Percentiles rank a stretch among this genome's conserved stretches.
Conservation (phyloP, 1,140 invertebrate species). For the Heliconius hewitsoni region DNA sequence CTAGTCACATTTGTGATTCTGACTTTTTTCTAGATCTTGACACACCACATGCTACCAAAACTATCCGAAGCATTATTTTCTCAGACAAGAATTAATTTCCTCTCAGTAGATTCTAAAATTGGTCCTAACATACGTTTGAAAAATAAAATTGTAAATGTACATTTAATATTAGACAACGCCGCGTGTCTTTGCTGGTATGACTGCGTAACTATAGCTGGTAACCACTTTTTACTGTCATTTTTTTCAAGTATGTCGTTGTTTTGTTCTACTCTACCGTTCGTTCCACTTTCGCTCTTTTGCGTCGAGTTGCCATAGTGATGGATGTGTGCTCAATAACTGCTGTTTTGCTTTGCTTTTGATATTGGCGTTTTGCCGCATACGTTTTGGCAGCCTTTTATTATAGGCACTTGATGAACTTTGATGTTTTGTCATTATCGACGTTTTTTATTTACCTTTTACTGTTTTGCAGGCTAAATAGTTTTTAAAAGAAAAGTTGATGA, state of each 20-base stretch:
- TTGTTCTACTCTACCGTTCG: conserved; percentile 36
- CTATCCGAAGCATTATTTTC: too few species aligned
- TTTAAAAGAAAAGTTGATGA: background rate
- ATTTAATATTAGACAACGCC: background rate
- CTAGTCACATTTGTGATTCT: too few species aligned
- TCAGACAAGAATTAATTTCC: too few species aligned
- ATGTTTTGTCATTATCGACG: background rate
- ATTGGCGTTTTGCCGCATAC: conserved; percentile 7
- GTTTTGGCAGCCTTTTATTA: background rate
- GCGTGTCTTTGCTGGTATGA: background rate
- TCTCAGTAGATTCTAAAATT: too few species aligned
- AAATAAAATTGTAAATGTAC: too few species aligned
- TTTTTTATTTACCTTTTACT: background rate
- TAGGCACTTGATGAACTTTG: background rate
- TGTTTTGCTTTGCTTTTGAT: conserved; percentile 25
- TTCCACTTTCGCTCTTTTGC: conserved; percentile 62
- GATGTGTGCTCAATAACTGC: conserved; percentile 56
- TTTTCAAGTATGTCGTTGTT: conserved; percentile 19
- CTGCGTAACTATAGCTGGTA: background rate
- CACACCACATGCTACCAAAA: too few species aligned
- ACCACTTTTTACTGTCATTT: conserved; percentile 4
- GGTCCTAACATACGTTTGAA: too few species aligned
- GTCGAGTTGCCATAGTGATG: conserved; percentile 61
- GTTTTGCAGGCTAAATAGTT: background rate
- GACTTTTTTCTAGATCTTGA: too few species aligned